Conservation (phyloP, 2,113 vertebrate species). For the Elgaria multicarinata region DNA sequence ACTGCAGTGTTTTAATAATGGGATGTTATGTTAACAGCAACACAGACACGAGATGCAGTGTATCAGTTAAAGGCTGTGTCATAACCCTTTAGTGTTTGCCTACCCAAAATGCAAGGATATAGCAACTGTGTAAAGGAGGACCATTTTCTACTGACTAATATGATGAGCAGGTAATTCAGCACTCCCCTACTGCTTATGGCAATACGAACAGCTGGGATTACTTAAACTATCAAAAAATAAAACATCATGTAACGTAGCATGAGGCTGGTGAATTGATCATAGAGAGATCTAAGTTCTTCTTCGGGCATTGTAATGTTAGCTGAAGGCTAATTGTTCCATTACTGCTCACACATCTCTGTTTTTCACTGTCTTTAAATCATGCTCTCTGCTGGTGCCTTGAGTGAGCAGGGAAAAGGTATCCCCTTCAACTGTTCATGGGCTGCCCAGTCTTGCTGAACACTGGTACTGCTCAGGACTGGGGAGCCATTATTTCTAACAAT, state of each 20-base stretch:
- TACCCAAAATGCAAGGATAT: slow-evolving; percentile 31
- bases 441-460: not conserved
- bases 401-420: not conserved
- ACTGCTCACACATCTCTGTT: not conserved
- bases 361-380: not conserved
- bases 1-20: slow-evolving; percentile 23
- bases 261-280: not conserved
- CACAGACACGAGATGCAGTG: rapidly evolving
- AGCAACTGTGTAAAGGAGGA: slow-evolving; percentile 25
- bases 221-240: slow-evolving; percentile 40
- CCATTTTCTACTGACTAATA: slow-evolving; percentile 43
- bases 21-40: not conserved
- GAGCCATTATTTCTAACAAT: not conserved
- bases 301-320: not conserved
- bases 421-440: not conserved
- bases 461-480: not conserved
- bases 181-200: slow-evolving; percentile 56
- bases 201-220: slow-evolving; percentile 48
- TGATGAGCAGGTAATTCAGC: slow-evolving; percentile 61
- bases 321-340: not conserved
- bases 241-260: slow-evolving; percentile 35
- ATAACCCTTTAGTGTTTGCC: not conserved
- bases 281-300: not conserved
- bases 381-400: not conserved
- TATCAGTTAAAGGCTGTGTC: not conserved